These are phyloP conservation scores for Pterois miles DNA, from an alignment of 2,797 vertebrate species.

Conservation along the genomic window DNA sequence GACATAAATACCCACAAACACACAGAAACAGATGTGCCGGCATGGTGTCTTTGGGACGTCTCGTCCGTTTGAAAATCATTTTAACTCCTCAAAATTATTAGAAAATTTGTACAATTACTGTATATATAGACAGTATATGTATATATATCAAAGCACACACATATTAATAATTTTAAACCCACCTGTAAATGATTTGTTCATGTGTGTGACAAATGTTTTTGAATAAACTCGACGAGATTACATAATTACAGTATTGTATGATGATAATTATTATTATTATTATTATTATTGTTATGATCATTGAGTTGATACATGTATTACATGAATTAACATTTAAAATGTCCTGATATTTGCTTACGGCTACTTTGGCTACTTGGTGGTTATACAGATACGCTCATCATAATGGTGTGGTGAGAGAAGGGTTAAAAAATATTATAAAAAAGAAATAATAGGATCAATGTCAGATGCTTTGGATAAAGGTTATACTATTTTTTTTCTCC, in stretches of 20 bases:
- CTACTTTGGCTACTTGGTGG: too few species aligned
- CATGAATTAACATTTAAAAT: not conserved
- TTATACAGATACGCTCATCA: not conserved
- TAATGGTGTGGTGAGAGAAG: not conserved
- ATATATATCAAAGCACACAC: not conserved
- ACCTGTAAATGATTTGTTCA: not conserved
- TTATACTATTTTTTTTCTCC: not conserved
- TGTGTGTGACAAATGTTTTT: not conserved
- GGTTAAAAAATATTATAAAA: not conserved
- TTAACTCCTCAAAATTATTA: too few species aligned
- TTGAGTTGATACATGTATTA: not conserved
- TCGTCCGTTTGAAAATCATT: too few species aligned
- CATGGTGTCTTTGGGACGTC: too few species aligned
- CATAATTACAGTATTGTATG: too few species aligned
- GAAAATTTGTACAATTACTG: too few species aligned
- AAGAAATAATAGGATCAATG: not conserved
- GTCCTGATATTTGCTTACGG: too few species aligned
- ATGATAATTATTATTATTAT: too few species aligned
- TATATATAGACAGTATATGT: too few species aligned
- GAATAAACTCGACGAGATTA: not conserved
- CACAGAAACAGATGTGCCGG: too few species aligned
- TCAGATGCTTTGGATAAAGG: not conserved
- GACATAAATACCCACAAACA: not conserved
- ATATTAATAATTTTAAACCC: not conserved
- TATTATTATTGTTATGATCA: not conserved